Conservation (phyloP, 2,888 invertebrate species). For the Apamea anceps region DNA sequence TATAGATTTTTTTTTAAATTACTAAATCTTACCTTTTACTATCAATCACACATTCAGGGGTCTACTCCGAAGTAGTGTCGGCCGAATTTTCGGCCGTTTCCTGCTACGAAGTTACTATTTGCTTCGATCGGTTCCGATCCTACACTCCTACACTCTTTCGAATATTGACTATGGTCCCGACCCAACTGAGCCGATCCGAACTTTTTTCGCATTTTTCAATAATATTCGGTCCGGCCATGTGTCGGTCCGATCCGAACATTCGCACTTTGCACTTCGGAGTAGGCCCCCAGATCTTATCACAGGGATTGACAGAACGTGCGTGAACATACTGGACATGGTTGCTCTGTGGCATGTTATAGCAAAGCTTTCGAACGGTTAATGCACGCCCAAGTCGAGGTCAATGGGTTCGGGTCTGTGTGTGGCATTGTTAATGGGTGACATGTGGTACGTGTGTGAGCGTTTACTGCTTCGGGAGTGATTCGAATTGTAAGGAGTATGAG, state of each 20-base stretch:
- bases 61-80: too few relatives aligned
- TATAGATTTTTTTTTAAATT: too few relatives aligned
- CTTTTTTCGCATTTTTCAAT: too few relatives aligned
- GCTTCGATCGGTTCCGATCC: too few relatives aligned
- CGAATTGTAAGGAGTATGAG: conserved; percentile 25
- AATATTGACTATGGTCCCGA: too few relatives aligned
- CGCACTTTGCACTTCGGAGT: too few relatives aligned
- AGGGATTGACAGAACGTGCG: background rate
- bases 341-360: conserved; percentile 29
- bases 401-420: conserved; percentile 50
- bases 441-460: conserved; percentile 28
- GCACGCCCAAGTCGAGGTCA: conserved; percentile 52
- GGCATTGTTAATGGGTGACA: conserved; percentile 56
- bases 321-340: conserved; percentile 5
- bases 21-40: background rate
- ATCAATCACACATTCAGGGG: background rate
- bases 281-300: background rate
- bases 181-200: too few relatives aligned
- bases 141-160: too few relatives aligned
- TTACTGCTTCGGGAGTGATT: conserved; percentile 17
- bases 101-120: too few relatives aligned
- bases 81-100: too few relatives aligned
- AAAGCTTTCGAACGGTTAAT: conserved; percentile 52
- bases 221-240: too few relatives aligned
- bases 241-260: too few relatives aligned